These are phyloP conservation scores for Hystrix cristata DNA, from an alignment of 2,113 vertebrate species.

Conservation along the genomic window DNA sequence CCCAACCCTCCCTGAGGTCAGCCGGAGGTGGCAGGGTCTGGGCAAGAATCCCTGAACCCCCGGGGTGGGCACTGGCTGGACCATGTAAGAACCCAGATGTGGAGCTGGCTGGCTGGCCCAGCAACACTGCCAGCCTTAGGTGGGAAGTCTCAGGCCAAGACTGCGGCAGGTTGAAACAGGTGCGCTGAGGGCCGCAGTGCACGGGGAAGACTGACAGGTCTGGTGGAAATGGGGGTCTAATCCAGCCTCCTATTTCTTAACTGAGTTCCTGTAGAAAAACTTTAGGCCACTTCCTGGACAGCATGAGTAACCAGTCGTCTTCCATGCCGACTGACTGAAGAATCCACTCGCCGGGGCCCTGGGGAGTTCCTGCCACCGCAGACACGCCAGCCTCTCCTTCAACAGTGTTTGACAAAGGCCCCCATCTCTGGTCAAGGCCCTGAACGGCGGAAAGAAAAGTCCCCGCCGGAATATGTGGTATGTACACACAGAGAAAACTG, in stretches of 20 bases:
- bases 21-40: slow-evolving; percentile 68
- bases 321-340: neutral
- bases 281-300: slow-evolving; percentile 8
- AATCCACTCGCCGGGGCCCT: slow-evolving; percentile 69
- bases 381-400: slow-evolving; percentile 82
- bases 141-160: neutral
- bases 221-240: slow-evolving; percentile 6
- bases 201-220: neutral
- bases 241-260: slow-evolving; percentile 33
- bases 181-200: neutral
- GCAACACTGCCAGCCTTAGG: neutral
- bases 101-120: neutral
- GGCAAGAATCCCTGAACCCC: slow-evolving; percentile 76
- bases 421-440: slow-evolving; percentile 77
- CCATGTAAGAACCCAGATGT: neutral
- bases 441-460: slow-evolving; percentile 82
- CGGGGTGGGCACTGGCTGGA: neutral
- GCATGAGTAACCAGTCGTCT: neutral
- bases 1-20: slow-evolving; percentile 79
- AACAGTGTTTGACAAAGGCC: slow-evolving; percentile 92
- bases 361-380: slow-evolving; percentile 78
- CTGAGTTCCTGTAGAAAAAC: slow-evolving; percentile 35
- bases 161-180: neutral
- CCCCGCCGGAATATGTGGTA: slow-evolving; percentile 71
- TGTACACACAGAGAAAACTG: slow-evolving; percentile 66